Evolutionary conservation across 2,113 vertebrate species (phyloP).

Genomic region (Vimba vimba): DNA sequence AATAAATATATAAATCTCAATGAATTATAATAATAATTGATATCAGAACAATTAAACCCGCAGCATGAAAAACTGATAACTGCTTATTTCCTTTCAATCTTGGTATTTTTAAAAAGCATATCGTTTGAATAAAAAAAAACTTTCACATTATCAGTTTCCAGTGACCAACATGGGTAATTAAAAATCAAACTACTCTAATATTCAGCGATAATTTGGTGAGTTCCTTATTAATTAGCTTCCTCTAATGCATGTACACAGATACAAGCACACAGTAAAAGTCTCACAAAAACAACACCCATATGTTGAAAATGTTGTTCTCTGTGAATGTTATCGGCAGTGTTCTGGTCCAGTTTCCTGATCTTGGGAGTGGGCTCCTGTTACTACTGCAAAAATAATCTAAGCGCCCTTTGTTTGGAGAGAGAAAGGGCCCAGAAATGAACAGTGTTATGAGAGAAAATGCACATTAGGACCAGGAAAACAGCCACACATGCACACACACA

Average conservation of each 20-base stretch:
- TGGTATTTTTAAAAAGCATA: no score
- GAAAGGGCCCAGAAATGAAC: slow-evolving; percentile 59
- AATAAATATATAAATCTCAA: no score
- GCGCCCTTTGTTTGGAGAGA: slow-evolving; percentile 72
- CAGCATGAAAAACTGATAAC: neutral
- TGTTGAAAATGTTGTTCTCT: slow-evolving; percentile 61
- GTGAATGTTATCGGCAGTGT: slow-evolving; percentile 73
- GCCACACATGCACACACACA: neutral
- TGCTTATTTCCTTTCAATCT: no score
- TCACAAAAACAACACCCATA: slow-evolving; percentile 58
- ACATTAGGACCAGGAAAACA: neutral
- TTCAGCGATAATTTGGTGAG: neutral
- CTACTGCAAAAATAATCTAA: slow-evolving; percentile 81
- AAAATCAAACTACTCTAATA: neutral
- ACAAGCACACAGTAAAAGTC: neutral
- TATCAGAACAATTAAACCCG: no score
- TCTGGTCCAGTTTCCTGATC: slow-evolving; percentile 78
- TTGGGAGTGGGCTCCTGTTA: slow-evolving; percentile 74
- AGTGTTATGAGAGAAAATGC: slow-evolving; percentile 56
- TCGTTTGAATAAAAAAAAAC: neutral
- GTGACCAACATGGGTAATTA: neutral
- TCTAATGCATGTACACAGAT: neutral
- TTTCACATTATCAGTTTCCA: neutral
- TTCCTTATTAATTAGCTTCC: neutral
- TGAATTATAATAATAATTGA: no score